These are phyloP conservation scores for Mus musculus DNA, from an alignment of 2,113 vertebrate species.

Conservation along the genomic window GRCm39 chrX:51268001-51268500, in stretches of 20 bases:
- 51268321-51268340: not conserved
- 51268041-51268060: not conserved
- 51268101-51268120: not conserved
- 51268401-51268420: not conserved
- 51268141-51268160: not conserved
- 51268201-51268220: conserved; percentile 27
- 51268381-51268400: not conserved
- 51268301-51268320: not conserved
- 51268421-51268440: not conserved
- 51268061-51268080: not conserved
- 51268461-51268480: not conserved
- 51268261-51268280: conserved; percentile 30
- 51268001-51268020: not conserved
- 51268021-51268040: not conserved
- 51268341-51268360: conserved; percentile 8
- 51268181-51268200: not conserved
- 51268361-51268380: conserved; percentile 47
- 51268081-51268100: not conserved
- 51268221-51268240: conserved; percentile 15
- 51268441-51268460: conserved; percentile 5
- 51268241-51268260: conserved; percentile 33
- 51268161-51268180: not conserved
- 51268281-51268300: conserved; percentile 36
- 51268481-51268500: conserved; percentile 1
- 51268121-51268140: not conserved